Evolutionary conservation across 2,888 invertebrate genomes (phyloP), one percentile per base, ranked within the genome.

Genomic region (Helobdella robusta): DNA sequence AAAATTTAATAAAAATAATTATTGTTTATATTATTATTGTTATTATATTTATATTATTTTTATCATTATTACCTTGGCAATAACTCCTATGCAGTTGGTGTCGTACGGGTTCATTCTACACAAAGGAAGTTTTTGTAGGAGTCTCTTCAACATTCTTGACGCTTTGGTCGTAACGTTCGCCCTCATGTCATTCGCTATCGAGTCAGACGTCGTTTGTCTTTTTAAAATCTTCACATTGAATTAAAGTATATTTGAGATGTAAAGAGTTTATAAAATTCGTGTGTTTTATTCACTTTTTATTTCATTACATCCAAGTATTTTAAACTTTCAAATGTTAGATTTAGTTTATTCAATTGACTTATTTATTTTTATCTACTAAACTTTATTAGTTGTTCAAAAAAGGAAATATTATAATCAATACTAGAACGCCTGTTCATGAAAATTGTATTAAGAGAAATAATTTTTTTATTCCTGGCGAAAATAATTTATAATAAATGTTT

Each of bases 91-190:
- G 23, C 72, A 82, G 81, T 74, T 84, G 52, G 86, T 97, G 75
- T 88, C 95, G 18, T 95, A 92, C 81, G 98, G 98, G 72, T 88
- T 97, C 81, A 86, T 97, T 72, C 84, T 98, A 71, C 98, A 99
- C 83, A 87, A 92, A 79, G 98, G 95, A 75, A 93, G 98, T 75
- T 99, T 99, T 82, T 89, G 97, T 79, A 87, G 98, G 73, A 97
- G 94, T 74, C 91, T 94, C 74, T 99, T 98, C 84, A 98, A 97
- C 84, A 85, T 98, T 72, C 86, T 99, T 74, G 98, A 99, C 83
- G 86, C 98, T 81, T 85, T 98, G 70, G 98, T 99, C 76, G 98
- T 99, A 73, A 90, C 89, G 75, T 95, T 98, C 59, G 98, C 98
- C 36, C 84, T 99, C 74, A 86, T 97, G 76, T 95, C 97, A 70